phyloP scores from a whole-genome alignment of 1,140 invertebrate genomes.

The Frieseomelitta varia region DNA sequence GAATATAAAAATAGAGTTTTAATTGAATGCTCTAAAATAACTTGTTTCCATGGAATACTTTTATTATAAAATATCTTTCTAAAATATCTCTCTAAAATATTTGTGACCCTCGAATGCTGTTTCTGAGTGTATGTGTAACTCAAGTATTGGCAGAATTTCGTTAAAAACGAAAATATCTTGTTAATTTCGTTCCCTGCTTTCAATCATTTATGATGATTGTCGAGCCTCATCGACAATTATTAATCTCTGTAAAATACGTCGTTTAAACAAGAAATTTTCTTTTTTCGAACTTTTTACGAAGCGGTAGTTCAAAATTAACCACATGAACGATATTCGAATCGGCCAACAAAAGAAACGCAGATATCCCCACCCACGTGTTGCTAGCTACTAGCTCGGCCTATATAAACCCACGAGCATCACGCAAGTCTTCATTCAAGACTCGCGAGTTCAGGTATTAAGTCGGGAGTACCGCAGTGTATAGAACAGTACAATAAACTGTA shows the following conservation, averaged over 20 bases:
- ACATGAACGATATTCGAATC: conserved; percentile 21
- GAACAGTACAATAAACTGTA: background rate
- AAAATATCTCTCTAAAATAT: too few species aligned
- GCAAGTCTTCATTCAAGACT: conserved; percentile 77
- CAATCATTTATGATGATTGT: background rate
- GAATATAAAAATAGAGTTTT: too few species aligned
- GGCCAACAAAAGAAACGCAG: background rate
- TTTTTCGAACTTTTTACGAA: background rate
- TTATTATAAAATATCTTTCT: too few species aligned
- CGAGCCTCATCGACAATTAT: background rate
- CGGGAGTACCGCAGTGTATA: conserved; percentile 34
- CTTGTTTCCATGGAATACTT: too few species aligned
- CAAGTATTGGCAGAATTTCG: too few species aligned
- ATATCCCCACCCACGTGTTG: conserved; percentile 49
- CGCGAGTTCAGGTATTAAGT: conserved; percentile 75
- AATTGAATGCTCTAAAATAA: too few species aligned
- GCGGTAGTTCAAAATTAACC: conserved; percentile 11
- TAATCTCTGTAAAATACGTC: background rate
- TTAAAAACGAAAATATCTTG: too few species aligned
- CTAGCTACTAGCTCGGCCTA: conserved; percentile 73
- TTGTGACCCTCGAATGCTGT: too few species aligned
- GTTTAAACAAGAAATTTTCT: background rate
- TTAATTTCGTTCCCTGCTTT: too few species aligned
- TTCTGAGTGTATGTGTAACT: too few species aligned
- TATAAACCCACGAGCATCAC: conserved; percentile 76